Evolutionary conservation across 2,888 invertebrate species (phyloP).

Genomic region (Lamellibrachia columna): DNA sequence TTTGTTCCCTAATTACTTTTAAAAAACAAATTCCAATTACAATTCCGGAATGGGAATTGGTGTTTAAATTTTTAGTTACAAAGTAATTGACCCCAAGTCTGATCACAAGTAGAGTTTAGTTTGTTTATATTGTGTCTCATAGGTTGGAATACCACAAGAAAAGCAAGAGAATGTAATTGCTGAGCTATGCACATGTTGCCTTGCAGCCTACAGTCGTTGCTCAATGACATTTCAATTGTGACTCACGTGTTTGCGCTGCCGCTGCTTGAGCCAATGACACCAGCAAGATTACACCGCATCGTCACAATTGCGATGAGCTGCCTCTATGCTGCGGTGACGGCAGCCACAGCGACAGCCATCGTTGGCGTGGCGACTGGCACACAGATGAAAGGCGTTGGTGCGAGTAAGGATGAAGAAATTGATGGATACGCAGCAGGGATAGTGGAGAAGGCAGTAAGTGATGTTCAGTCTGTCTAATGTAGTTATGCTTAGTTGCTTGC

Average conservation of each 20-base stretch:
- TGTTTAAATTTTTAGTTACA: too few species aligned
- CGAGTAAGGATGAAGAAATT: constrained; percentile 79
- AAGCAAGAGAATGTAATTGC: background rate
- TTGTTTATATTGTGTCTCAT: too few species aligned
- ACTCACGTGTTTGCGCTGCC: constrained; percentile 86
- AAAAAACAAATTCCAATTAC: too few species aligned
- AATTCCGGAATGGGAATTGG: too few species aligned
- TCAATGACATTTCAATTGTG: constrained; percentile 85
- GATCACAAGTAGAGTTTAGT: too few species aligned
- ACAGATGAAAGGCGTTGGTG: constrained; percentile 43
- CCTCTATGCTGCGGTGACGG: constrained; percentile 72
- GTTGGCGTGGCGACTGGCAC: constrained; percentile 54
- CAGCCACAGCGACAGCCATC: constrained; percentile 65
- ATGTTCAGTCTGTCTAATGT: background rate
- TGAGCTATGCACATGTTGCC: background rate
- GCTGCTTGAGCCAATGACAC: constrained; percentile 86
- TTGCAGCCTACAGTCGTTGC: constrained; percentile 70
- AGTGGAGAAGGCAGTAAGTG: constrained; percentile 80
- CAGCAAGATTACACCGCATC: constrained; percentile 83
- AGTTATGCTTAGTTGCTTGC: background rate
- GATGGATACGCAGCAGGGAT: constrained; percentile 84
- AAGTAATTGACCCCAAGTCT: too few species aligned
- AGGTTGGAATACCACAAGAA: too few species aligned
- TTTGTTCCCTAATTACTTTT: too few species aligned
- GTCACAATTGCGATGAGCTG: constrained; percentile 85